Evolutionary conservation across 1,140 invertebrate species (phyloP), one percentile per base, ranked within the genome.

Genomic region (Lethrus apterus): DNA sequence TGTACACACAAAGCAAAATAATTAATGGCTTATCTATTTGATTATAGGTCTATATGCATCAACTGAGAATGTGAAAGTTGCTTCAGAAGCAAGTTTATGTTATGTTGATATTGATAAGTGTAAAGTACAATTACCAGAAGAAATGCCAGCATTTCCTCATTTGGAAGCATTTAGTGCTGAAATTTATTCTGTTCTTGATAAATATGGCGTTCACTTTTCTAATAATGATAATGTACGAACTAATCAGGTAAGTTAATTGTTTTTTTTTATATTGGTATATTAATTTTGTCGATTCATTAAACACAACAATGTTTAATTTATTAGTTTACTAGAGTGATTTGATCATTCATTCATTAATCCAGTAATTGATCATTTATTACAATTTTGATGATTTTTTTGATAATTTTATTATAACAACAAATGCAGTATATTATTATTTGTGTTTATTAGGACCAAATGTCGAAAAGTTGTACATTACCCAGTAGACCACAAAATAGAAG

Each of bases 81-180:
- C 78, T 8, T 78, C 76, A 3, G 79, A 88, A 70, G 90, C 88
- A 3, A 90, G 91, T 48, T 69, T 98, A 18, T 98, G 95, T 70
- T 86, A 93, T 65, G 89, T 99, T 29, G 93, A 99, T 70, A 87
- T 99, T 50, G 95, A 98, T 68, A 87, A 86, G 52, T 86, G 85
- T 54, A 80, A 78, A 52, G 84, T 97, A 53, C 90, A 96, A 67
- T 73, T 93, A 55, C 94, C 95, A 0, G 96, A 99, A 72, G 95
- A 98, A 68, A 68, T 98, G 52, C 93, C 93, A 0, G 73, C 80
- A 35, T 95, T 98, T 70, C 96, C 96, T 0, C 84, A 95, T 62
- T 80, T 83, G 55, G 75, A 80, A 46, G 86, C 93, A 53, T 85
- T 98, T 53, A 81, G 85, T 50, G 75, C 82, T 34, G 94, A 98